Conservation (phyloP, 2,113 vertebrate genomes). For the Mesembrinibis cayennensis region DNA sequence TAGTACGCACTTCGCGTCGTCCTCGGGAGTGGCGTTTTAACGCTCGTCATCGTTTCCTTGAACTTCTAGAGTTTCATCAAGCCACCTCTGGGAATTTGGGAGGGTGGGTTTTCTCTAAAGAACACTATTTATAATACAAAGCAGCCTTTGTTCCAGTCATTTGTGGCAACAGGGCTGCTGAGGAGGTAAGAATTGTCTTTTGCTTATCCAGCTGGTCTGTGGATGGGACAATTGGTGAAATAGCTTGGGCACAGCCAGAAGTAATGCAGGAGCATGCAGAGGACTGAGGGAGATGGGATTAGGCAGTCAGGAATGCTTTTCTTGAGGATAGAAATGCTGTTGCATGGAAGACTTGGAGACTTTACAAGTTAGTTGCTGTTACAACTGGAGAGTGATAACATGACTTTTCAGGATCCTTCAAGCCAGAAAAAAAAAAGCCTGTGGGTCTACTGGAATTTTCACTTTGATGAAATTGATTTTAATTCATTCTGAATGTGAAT, state of each 20-base stretch:
- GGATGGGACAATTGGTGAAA: background rate
- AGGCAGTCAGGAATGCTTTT: background rate
- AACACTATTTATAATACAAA: background rate
- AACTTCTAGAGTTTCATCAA: background rate
- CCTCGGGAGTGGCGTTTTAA: background rate
- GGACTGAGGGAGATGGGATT: background rate
- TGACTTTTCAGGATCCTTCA: background rate
- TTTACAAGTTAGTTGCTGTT: background rate
- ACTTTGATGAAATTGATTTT: background rate
- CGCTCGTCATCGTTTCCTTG: background rate
- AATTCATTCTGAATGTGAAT: background rate
- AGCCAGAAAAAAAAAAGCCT: background rate
- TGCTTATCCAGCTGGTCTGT: background rate
- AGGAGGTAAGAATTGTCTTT: background rate
- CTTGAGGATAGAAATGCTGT: background rate
- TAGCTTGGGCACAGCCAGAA: background rate
- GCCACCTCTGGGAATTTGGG: background rate
- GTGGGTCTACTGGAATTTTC: background rate
- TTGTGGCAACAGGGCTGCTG: background rate
- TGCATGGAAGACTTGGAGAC: background rate
- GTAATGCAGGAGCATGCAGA: background rate
- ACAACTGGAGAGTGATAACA: background rate
- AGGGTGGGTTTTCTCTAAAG: background rate
- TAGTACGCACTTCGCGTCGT: rapidly evolving
- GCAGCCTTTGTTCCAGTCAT: background rate